These are phyloP conservation scores for Melanotaenia boesemani DNA, from an alignment of 2,797 vertebrate genomes.

Conservation along the genomic window DNA sequence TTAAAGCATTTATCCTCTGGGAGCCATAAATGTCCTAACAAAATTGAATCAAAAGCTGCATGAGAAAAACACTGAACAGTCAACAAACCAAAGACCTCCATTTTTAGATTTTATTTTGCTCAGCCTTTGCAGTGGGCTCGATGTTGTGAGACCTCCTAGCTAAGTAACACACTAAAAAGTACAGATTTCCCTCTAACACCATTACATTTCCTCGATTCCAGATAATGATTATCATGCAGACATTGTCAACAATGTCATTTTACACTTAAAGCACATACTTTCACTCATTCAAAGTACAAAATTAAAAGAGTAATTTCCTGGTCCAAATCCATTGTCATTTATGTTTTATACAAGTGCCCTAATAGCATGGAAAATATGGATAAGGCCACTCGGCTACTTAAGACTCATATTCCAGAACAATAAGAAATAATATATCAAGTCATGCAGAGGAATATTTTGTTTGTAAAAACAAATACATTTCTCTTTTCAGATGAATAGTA, in stretches of 20 bases:
- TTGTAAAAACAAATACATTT: background rate
- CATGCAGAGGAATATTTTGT: background rate
- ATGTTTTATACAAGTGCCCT: background rate
- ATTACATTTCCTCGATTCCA: background rate
- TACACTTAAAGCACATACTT: background rate
- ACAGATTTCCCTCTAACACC: background rate
- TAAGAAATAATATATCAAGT: background rate
- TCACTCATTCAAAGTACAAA: background rate
- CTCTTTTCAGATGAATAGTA: background rate
- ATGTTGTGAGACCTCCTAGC: background rate
- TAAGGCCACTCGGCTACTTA: background rate
- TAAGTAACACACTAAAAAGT: too few relatives aligned
- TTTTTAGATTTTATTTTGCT: background rate
- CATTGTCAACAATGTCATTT: background rate
- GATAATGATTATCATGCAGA: background rate
- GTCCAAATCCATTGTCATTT: background rate
- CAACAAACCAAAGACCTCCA: background rate
- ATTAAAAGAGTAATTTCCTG: background rate
- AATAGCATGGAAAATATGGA: background rate
- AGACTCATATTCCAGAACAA: background rate
- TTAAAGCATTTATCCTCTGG: background rate
- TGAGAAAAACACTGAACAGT: background rate
- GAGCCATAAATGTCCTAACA: background rate
- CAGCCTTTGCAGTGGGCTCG: background rate
- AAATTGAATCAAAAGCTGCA: background rate